Percentiles rank a stretch among this genome's conserved stretches.
Evolutionary conservation across 2,888 invertebrate species (phyloP).

Genomic region (Carabus problematicus): DNA sequence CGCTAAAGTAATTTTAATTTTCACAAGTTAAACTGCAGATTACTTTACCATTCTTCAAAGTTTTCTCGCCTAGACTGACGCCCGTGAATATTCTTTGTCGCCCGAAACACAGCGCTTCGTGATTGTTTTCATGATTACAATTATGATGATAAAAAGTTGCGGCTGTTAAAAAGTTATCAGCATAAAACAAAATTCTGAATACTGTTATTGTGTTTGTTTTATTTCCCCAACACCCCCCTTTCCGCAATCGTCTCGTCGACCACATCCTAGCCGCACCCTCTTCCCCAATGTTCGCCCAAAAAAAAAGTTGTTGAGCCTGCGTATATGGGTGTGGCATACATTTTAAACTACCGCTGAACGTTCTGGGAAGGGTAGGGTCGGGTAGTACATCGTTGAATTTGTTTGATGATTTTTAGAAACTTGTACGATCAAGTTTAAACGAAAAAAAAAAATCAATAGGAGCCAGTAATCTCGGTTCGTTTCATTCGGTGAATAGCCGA

Average conservation of each 20-base stretch:
- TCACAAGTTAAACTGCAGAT: conserved; percentile 43
- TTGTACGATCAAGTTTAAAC: too few relatives aligned
- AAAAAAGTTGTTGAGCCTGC: background rate
- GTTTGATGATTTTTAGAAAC: too few relatives aligned
- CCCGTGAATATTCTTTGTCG: conserved; percentile 23
- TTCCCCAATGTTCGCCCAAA: background rate
- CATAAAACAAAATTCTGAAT: conserved; percentile 44
- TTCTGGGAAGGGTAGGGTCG: too few relatives aligned
- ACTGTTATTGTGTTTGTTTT: conserved; percentile 44
- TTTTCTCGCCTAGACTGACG: conserved; percentile 16
- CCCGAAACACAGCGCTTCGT: too few relatives aligned
- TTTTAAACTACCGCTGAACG: too few relatives aligned
- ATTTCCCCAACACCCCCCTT: background rate
- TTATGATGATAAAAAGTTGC: conserved; percentile 45
- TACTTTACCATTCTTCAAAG: conserved; percentile 45
- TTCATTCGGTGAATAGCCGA: too few relatives aligned
- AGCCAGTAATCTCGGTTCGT: too few relatives aligned
- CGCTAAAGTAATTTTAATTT: conserved; percentile 44
- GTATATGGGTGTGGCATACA: too few relatives aligned
- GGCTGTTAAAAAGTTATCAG: conserved; percentile 47
- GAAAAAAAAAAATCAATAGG: too few relatives aligned
- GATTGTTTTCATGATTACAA: conserved; percentile 47
- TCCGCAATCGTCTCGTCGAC: too few relatives aligned
- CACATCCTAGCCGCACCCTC: too few relatives aligned
- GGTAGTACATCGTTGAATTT: too few relatives aligned